Evolutionary conservation across 2,888 invertebrate genomes (phyloP).

Genomic region (Andrena fulva): DNA sequence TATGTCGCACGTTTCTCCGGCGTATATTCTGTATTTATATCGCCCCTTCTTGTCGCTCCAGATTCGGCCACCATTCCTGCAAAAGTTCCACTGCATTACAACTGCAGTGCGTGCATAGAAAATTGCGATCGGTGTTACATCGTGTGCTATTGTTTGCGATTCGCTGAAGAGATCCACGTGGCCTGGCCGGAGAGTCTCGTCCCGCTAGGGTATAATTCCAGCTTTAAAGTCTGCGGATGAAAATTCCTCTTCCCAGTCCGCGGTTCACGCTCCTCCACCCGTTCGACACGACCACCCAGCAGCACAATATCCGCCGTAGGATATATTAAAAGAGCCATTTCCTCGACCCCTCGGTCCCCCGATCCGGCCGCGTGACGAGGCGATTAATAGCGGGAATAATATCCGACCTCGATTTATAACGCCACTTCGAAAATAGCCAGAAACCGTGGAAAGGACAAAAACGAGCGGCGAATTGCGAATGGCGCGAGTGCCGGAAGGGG

Average conservation of each 20-base stretch:
- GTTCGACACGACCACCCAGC: neutral
- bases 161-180: no score
- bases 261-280: neutral
- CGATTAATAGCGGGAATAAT: slow-evolving; percentile 41
- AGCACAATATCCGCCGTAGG: slow-evolving; percentile 35
- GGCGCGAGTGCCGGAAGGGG: neutral
- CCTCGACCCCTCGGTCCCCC: slow-evolving; percentile 17
- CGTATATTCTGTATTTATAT: neutral
- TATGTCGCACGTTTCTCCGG: slow-evolving; percentile 22
- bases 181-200: no score
- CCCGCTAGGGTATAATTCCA: no score
- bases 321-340: slow-evolving; percentile 51
- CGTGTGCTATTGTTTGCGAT: no score
- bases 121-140: no score
- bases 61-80: no score
- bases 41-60: neutral
- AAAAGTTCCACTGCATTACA: neutral
- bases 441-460: neutral
- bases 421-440: slow-evolving; percentile 13
- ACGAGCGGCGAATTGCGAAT: slow-evolving; percentile 19
- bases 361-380: slow-evolving; percentile 15
- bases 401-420: slow-evolving; percentile 39
- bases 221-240: neutral
- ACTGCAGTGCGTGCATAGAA: neutral
- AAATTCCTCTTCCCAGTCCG: neutral